A percentile compares a stretch with the other conserved stretches of the same genome.
Conservation (phyloP, 2,888 invertebrate species). For the Philonicus albiceps region DNA sequence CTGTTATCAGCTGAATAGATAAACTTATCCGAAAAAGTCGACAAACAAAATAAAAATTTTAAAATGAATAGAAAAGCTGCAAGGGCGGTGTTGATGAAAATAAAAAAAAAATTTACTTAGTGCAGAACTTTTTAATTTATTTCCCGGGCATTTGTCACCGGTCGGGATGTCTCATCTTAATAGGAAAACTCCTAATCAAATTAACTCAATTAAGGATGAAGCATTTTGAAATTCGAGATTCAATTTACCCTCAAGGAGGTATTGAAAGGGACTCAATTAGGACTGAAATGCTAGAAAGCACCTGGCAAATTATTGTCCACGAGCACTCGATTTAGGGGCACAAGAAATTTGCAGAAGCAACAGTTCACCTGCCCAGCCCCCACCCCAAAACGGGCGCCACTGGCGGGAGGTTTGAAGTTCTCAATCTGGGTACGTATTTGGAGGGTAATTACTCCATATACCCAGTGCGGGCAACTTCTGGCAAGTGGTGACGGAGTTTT, state of each 20-base stretch:
- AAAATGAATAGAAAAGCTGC: neutral
- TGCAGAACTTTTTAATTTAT: slow-evolving; percentile 40
- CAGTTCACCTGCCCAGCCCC: neutral
- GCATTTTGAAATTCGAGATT: slow-evolving; percentile 47
- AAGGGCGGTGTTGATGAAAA: neutral
- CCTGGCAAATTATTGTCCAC: slow-evolving; percentile 34
- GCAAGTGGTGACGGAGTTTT: neutral
- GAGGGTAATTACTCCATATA: neutral
- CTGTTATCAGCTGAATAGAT: neutral
- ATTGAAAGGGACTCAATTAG: slow-evolving; percentile 48
- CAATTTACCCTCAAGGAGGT: slow-evolving; percentile 44
- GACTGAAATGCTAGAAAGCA: slow-evolving; percentile 32
- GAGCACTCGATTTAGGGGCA: neutral
- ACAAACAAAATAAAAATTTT: neutral
- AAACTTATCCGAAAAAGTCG: neutral
- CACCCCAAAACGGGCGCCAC: neutral
- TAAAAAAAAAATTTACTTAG: slow-evolving; percentile 33
- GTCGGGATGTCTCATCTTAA: slow-evolving; percentile 38
- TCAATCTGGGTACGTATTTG: neutral
- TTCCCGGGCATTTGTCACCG: slow-evolving; percentile 7
- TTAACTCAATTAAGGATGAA: slow-evolving; percentile 47
- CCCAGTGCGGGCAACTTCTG: neutral
- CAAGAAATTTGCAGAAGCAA: neutral
- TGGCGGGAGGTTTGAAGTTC: neutral
- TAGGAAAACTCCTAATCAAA: slow-evolving; percentile 48